Evolutionary conservation across 2,888 invertebrate genomes (phyloP), one percentile per base, ranked within the genome.

Genomic region (Beris morrisii): DNA sequence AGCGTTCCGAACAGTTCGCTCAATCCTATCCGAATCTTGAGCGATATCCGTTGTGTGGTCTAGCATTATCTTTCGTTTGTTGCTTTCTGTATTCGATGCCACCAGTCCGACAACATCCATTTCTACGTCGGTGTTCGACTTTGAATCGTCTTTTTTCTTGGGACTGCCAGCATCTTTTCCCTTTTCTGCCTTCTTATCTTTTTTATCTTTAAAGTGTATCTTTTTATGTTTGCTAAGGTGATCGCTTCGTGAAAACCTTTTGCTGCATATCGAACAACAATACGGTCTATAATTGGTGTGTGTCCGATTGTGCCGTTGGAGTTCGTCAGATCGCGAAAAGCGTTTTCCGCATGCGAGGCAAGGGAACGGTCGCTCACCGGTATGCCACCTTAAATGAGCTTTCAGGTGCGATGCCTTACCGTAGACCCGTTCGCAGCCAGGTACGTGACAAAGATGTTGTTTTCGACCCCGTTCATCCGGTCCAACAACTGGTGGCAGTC

Each of bases 341-440:
- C 91, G 83, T 77, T 95, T 95, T 5, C 92, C 93, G 77, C 96
- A 96, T 74, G 91, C 91, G 64, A 92, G 77, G 81, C 96, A 96
- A 1, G 90, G 87, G 76, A 93, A 96, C 0, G 96, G 96, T 7
- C 95, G 83, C 76, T 96, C 96, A 0, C 95, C 95, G 0, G 92
- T 93, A 76, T 97, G 97, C 95, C 94, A 95, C 58, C 96, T 85
- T 4, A 95, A 83, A 78, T 95, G 95, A 0, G 95, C 95, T 80
- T 95, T 95, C 69, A 97, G 80, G 77, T 97, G 97, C 0, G 95
- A 95, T 0, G 95, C 95, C 80, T 96, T 96, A 12, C 93, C 93
- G 80, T 97, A 97, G 13, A 93, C 89, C 74, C 91, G 89, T 67
- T 87, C 88, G 77, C 96, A 97, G 52, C 93, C 93, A 1, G 91